These are phyloP conservation scores for Orius laevigatus DNA, from an alignment of 1,140 invertebrate species.

Conservation along the genomic window DNA sequence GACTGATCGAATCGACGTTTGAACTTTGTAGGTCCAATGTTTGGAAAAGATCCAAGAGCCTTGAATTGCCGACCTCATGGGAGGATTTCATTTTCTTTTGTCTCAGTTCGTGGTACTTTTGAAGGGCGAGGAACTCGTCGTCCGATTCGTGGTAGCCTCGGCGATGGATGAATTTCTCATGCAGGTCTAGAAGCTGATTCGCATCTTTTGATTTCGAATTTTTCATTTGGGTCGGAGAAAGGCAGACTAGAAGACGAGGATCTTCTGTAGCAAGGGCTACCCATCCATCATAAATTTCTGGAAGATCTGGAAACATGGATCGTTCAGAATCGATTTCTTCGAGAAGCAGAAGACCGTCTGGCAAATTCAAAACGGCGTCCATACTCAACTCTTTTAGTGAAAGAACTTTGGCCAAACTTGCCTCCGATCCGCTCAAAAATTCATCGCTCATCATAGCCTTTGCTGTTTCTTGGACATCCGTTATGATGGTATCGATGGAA, in stretches of 20 bases:
- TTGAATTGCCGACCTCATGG: slow-evolving; percentile 22
- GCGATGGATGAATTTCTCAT: slow-evolving; percentile 46
- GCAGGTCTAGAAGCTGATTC: slow-evolving; percentile 41
- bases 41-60: slow-evolving; percentile 36
- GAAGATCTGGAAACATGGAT: slow-evolving; percentile 9
- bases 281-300: slow-evolving; percentile 12
- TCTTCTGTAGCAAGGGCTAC: slow-evolving; percentile 26
- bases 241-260: slow-evolving; percentile 41
- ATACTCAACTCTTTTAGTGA: slow-evolving; percentile 6
- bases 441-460: no score
- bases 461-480: neutral
- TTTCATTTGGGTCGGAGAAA: slow-evolving; percentile 49
- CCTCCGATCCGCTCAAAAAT: no score
- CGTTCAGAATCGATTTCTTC: slow-evolving; percentile 9
- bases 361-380: slow-evolving; percentile 1
- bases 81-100: slow-evolving; percentile 15
- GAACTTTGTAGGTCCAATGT: slow-evolving; percentile 26
- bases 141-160: slow-evolving; percentile 36
- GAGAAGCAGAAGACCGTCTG: neutral
- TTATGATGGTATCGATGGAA: neutral
- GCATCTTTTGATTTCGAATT: slow-evolving; percentile 24
- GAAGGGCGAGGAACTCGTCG: slow-evolving; percentile 20
- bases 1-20: slow-evolving; percentile 24
- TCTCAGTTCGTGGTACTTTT: slow-evolving; percentile 23
- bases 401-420: neutral